Percentiles rank a stretch among this genome's conserved stretches.
These are phyloP conservation scores for Hyalella azteca DNA, from an alignment of 2,888 invertebrate genomes.

Conservation along the genomic window DNA sequence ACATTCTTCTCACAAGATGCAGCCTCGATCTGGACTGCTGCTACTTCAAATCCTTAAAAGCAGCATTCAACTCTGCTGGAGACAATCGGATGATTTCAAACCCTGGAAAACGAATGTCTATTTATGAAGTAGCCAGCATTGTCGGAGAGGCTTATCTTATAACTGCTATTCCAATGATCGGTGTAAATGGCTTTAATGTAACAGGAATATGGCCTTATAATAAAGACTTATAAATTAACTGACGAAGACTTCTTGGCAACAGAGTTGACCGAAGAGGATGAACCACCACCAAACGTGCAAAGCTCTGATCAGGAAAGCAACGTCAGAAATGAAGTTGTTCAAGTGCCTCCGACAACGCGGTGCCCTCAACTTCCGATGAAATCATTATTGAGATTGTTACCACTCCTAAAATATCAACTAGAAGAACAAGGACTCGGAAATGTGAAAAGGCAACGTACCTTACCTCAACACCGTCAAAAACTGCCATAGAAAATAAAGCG, in stretches of 20 bases:
- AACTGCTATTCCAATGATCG: constrained; percentile 21
- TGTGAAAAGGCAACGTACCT: constrained; percentile 8
- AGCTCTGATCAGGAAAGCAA: neutral
- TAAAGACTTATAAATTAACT: neutral
- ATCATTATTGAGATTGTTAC: constrained; percentile 9
- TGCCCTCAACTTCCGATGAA: neutral
- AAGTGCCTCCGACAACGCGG: neutral
- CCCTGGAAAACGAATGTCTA: constrained; percentile 41
- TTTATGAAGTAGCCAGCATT: constrained; percentile 21
- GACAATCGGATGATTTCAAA: constrained; percentile 41
- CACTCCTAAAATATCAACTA: constrained; percentile 1
- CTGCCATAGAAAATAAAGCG: neutral
- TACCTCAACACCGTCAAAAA: constrained; percentile 16
- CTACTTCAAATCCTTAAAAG: constrained; percentile 40
- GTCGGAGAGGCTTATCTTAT: neutral
- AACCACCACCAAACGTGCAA: constrained; percentile 1
- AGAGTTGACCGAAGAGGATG: neutral
- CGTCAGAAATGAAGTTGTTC: neutral
- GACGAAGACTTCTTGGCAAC: neutral
- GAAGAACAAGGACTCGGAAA: neutral
- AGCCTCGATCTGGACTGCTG: constrained; percentile 39
- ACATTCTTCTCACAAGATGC: constrained; percentile 48
- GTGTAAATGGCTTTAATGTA: constrained; percentile 30
- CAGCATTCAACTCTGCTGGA: constrained; percentile 40
- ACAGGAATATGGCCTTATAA: constrained; percentile 16